Evolutionary conservation across 92 coral and sea anemone species (phyloP).

Genomic region (Palythoa heliodiscus): DNA sequence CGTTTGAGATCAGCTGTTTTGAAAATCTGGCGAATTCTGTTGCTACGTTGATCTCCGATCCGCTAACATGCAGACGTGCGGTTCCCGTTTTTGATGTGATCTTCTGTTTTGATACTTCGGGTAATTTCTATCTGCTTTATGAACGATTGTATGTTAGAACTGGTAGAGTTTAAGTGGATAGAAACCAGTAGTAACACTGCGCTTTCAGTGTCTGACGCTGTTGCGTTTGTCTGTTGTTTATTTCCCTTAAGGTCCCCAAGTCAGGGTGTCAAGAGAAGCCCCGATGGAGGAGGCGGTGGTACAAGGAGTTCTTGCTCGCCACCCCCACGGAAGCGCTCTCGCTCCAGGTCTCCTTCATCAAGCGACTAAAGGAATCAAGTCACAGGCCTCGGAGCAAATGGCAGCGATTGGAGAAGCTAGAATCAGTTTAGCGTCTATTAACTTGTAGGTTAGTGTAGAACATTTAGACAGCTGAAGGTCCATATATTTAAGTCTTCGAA

Average conservation of each 20-base stretch:
- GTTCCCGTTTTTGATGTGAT: too few species aligned
- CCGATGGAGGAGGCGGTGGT: constrained; percentile 14
- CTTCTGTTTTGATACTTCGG: too few species aligned
- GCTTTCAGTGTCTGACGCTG: not conserved
- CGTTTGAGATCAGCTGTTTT: too few species aligned
- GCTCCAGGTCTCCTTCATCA: constrained; percentile 19
- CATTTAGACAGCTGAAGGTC: not conserved
- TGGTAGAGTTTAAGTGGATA: not conserved
- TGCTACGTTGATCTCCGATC: too few species aligned
- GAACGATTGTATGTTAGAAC: not conserved
- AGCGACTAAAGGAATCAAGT: not conserved
- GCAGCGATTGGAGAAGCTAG: constrained; percentile 19
- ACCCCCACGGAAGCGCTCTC: constrained; percentile 43
- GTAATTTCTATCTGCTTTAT: too few species aligned
- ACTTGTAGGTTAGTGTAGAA: constrained; percentile 43
- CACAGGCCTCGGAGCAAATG: not conserved
- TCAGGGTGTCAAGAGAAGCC: not conserved
- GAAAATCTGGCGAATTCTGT: too few species aligned
- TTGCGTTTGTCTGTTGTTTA: constrained; percentile 7
- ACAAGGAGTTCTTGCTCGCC: constrained; percentile 32
- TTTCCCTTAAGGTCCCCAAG: constrained; percentile 25
- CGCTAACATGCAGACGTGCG: too few species aligned
- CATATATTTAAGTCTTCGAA: too few species aligned
- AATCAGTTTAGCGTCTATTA: constrained; percentile 17
- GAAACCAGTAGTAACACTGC: not conserved